Base-by-base conservation (phyloP, 2,113 vertebrate genomes). In the Clupea harengus region DNA sequence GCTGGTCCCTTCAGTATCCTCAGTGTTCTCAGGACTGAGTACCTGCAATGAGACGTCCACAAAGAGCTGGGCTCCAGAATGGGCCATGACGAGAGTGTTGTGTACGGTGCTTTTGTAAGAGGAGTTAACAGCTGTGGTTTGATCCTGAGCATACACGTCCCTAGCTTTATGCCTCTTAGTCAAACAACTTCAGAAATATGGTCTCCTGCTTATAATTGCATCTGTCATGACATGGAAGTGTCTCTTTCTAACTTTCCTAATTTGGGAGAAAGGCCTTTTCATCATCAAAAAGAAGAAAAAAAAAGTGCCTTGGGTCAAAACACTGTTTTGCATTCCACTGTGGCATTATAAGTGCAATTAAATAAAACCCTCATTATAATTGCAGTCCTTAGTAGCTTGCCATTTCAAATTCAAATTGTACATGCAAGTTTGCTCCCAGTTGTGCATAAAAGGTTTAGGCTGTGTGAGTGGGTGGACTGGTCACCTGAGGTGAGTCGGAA, bases 321-420 rank as follows among this genome's bases (percentile, higher is more conserved):
- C 47, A 75, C 54, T 45, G 7, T 57, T 84, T 75, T 46, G 72
- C 72, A 87, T 81, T 82, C 45, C 83, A 82, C 52, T 28, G 45
- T 49, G 75, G 45, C 25, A 47, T 64, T 87, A 80, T 8, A 82
- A 84, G 49, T 46, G 47, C 86, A 87, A 32, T 81, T 83, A 86
- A 46, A 44, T 45, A 13, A 80, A 50, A 57, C 47, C 8, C 54
- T 64, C 17, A 46, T 45, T 82, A 83, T 78, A 87, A 78, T 87
- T 82, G 83, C 52, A 54, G 39, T 67, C 45, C 45, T 57, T 45
- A 22, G 7, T 45, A 28, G n/a, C n/a, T 6, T 72, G 57, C 45
- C 15, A 20, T 25, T 82, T 60, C 15, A 82, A 20, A 82, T 64
- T 32, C 45, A 64, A 81, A 44, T 81, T 81, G 3, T 28, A 28